Base-by-base conservation (phyloP, 2,113 vertebrate species). In the Charadrius vociferus region DNA sequence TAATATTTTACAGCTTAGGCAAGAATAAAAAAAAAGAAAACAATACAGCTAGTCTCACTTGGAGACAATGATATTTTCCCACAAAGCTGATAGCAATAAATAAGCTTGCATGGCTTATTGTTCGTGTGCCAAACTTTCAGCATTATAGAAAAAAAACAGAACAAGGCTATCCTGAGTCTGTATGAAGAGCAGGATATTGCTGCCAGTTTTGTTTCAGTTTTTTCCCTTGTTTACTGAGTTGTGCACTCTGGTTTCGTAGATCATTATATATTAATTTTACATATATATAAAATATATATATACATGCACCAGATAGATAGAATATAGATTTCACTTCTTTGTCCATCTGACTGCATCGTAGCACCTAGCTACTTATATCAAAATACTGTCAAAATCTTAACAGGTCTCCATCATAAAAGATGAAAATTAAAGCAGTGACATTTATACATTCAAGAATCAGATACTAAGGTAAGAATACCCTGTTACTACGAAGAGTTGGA, bases 271-370 rank as follows among this genome's bases (percentile, higher is more conserved):
- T 36, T 22, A 27, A 21, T 29, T 19, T 65, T 65, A 17, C 10
- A 65, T 21, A 7, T 10, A 49, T 24, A 24, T 24, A 24, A 12
- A 20, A 27, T 9, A 30, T 13, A 53, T 18, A 37, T 23, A 50
- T 9, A 55, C 15, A 37, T 0, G 1, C 13, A 10, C 5, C 30
- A 53, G n/a, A 32, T 11, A 55, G 47, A 21, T 0, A 58, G 41
- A 66, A 55, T 39, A n/a, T 4, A 37, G 24, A 19, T 70, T 70
- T 70, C 39, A 39, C 45, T 59, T 55, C 30, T 52, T 45, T 39
- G 56, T 24, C 39, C 39, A 20, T 30, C n/a, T 45, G 50, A 55
- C 32, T 56, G 30, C n/a, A 41, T 10, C 12, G 58, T 16, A 71
- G 58, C 49, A 82, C 41, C n/a, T 9, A 6, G 9, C 26, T 24